Evolutionary conservation across 2,113 vertebrate species (phyloP).

Genomic region (Aptenodytes forsteri): DNA sequence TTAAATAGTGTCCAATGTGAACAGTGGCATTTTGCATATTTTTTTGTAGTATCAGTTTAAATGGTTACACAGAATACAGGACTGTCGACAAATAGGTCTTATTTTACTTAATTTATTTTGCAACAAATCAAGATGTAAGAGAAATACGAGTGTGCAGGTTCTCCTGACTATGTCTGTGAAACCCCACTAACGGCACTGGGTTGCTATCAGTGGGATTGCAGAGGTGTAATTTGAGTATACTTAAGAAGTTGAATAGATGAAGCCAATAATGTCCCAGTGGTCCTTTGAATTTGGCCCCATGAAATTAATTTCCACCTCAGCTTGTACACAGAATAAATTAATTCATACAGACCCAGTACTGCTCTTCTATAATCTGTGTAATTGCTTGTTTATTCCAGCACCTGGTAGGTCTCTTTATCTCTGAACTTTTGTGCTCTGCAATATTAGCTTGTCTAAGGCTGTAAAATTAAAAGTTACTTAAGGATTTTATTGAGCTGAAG

Average conservation of each 20-base stretch:
- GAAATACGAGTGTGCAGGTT: not conserved
- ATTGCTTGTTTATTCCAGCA: constrained; percentile 72
- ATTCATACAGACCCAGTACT: constrained; percentile 58
- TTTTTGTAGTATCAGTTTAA: not conserved
- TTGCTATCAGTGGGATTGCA: constrained; percentile 28
- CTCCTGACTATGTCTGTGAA: not conserved
- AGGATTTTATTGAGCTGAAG: constrained; percentile 70
- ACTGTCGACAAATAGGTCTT: not conserved
- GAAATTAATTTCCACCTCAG: constrained; percentile 72
- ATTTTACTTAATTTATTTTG: not conserved
- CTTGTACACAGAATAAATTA: constrained; percentile 69
- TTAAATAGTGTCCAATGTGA: not conserved
- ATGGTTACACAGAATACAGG: not conserved
- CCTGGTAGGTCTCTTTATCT: constrained; percentile 70
- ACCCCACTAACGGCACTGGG: not conserved
- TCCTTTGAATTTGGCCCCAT: constrained; percentile 67
- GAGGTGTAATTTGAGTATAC: constrained; percentile 43
- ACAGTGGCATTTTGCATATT: not conserved
- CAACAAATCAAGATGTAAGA: not conserved
- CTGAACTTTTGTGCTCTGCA: constrained; percentile 61
- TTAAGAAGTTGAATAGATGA: constrained; percentile 58
- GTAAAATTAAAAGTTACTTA: constrained; percentile 75
- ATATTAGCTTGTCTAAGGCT: constrained; percentile 69
- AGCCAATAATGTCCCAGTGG: constrained; percentile 62
- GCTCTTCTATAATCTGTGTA: constrained; percentile 64